Evolutionary conservation across 1,140 invertebrate species (phyloP), one percentile per base, ranked within the genome.

Genomic region (Cardiocondyla obscurior): DNA sequence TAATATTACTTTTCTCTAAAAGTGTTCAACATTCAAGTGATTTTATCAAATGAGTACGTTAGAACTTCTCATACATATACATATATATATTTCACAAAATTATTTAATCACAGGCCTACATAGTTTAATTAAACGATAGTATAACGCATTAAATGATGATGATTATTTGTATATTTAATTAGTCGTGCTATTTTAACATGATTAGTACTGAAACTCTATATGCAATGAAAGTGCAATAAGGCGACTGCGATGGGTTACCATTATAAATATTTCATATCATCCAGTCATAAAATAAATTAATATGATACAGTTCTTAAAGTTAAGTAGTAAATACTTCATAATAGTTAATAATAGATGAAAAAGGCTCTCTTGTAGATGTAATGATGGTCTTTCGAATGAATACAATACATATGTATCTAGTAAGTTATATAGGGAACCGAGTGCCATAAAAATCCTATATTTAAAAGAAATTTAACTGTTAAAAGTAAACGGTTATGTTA

Each of bases 151-250:
- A 39, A 39, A 79, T 42, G 49, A 33, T 65, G 12, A 51, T 65
- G 55, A 36, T 76, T 83, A 58, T 39, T 74, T 65, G 22, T 62
- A 86, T 60, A 62, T 76, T 74, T 83, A 84, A 67, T 86, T 86
- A 88, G 64, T 88, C 67, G 65, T 79, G n/a, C 85, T 89, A 83
- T 65, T 57, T 87, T 89, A 83, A 64, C 77, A 90, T 36, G 72
- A 85, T 90, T 87, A 88, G 65, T 58, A 64, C 82, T 82, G 62
- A 67, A 86, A 84, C 86, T 89, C 73, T 44, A 28, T 7, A 87
- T 87, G 79, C 67, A 87, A 86, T 89, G 82, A 84, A 90, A 88
- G 89, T 93, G 91, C 91, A 93, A 93, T 92, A 92, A 92, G 85
- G 92, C 91, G 85, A 90, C 83, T 87, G 46, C 88, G 81, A 88